Percentiles rank a stretch among this genome's conserved stretches.
Conservation (phyloP, 2,113 vertebrate species). For the Tamias sibiricus region DNA sequence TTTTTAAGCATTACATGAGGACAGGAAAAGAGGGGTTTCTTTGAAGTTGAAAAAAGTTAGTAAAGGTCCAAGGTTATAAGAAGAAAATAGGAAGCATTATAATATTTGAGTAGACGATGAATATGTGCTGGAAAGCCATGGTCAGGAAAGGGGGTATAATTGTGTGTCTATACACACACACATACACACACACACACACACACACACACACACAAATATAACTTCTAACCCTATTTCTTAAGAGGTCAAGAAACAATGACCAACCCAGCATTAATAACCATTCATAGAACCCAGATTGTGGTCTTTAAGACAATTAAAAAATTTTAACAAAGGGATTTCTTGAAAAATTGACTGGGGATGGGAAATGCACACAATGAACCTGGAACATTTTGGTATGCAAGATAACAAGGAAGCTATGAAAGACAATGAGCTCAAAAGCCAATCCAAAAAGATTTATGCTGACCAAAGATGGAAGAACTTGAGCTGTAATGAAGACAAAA, state of each 20-base stretch:
- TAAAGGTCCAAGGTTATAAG: neutral
- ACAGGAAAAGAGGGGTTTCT: neutral
- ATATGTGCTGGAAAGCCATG: neutral
- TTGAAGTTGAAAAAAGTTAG: neutral
- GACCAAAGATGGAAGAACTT: neutral
- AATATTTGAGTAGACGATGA: neutral
- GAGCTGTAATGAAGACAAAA: neutral
- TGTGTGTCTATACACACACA: neutral
- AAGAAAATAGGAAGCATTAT: neutral
- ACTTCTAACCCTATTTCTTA: neutral
- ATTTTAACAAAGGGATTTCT: neutral
- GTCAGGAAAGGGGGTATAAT: neutral
- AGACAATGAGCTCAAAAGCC: neutral
- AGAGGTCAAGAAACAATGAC: neutral
- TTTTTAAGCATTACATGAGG: neutral
- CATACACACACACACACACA: neutral
- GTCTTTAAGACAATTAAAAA: neutral
- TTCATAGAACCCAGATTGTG: neutral
- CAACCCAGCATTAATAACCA: neutral
- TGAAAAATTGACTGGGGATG: neutral
- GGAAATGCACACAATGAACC: neutral
- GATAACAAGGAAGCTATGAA: neutral
- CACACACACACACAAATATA: neutral
- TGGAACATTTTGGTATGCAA: neutral
- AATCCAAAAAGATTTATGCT: neutral